phyloP scores from a whole-genome alignment of 2,888 invertebrate genomes.

The Campoplex capitator region DNA sequence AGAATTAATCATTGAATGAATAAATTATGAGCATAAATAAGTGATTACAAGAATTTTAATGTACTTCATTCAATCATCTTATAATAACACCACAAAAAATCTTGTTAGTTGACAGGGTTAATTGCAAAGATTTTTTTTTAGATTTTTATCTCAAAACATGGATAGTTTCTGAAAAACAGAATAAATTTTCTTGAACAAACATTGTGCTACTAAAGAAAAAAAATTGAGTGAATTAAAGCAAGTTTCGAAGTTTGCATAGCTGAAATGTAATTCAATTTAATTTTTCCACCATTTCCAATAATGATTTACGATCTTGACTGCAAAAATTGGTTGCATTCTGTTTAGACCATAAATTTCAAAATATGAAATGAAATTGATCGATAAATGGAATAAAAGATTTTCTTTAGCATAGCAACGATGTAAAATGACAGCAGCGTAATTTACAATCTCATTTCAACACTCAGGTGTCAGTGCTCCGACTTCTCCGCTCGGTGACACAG shows the following conservation, averaged over 20 bases:
- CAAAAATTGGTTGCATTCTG: background rate
- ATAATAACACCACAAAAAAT: no score
- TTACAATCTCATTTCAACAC: conserved; percentile 47
- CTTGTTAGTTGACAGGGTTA: no score
- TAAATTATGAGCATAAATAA: background rate
- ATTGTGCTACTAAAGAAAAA: no score
- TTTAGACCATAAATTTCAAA: background rate
- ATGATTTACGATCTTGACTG: background rate
- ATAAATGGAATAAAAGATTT: background rate
- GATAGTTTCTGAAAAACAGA: no score
- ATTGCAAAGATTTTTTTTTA: no score
- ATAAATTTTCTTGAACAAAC: no score
- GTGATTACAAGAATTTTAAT: no score
- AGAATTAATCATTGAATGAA: background rate
- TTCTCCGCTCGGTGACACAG: conserved; percentile 91
- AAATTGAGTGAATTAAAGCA: background rate
- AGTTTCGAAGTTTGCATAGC: background rate
- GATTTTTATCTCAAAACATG: no score
- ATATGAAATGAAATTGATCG: background rate
- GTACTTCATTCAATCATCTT: background rate
- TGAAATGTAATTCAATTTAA: background rate
- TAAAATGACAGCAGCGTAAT: background rate
- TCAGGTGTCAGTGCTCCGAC: conserved; percentile 89
- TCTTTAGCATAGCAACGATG: background rate
- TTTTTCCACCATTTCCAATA: background rate